A percentile compares a stretch with the other conserved stretches of the same genome.
Evolutionary conservation across 2,113 vertebrate genomes (phyloP).

Genomic region (Perccottus glenii): DNA sequence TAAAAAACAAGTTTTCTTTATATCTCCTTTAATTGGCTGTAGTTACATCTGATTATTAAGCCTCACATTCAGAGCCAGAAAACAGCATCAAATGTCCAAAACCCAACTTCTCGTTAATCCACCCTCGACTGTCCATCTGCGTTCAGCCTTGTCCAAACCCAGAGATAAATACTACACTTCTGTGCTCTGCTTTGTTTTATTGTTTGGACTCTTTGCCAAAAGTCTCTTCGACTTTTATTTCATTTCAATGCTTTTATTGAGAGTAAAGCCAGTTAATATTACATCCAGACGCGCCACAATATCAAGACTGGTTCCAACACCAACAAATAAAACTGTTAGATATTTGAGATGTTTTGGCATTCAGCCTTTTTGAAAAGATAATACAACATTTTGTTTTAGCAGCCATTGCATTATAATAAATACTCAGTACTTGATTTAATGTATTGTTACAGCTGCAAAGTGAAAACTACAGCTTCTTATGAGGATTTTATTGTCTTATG

Average conservation of each 20-base stretch:
- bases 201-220: neutral
- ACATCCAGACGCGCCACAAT: neutral
- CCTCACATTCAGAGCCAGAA: conserved; percentile 18
- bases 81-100: conserved; percentile 10
- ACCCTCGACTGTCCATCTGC: conserved; percentile 6
- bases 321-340: neutral
- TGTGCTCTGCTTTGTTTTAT: neutral
- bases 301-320: neutral
- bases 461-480: no score
- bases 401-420: neutral
- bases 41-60: neutral
- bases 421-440: neutral
- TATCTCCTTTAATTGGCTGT: neutral
- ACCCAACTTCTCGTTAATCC: conserved; percentile 21
- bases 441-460: neutral
- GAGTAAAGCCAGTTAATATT: neutral
- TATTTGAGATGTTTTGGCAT: neutral
- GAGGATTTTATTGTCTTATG: no score
- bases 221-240: neutral
- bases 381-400: neutral
- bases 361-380: neutral
- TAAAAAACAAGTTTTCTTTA: neutral
- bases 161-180: conserved; percentile 24
- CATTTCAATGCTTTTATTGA: neutral
- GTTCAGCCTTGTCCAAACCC: conserved; percentile 19